Base-by-base conservation (phyloP, 2,797 vertebrate genomes). In the Melanotaenia boesemani region DNA sequence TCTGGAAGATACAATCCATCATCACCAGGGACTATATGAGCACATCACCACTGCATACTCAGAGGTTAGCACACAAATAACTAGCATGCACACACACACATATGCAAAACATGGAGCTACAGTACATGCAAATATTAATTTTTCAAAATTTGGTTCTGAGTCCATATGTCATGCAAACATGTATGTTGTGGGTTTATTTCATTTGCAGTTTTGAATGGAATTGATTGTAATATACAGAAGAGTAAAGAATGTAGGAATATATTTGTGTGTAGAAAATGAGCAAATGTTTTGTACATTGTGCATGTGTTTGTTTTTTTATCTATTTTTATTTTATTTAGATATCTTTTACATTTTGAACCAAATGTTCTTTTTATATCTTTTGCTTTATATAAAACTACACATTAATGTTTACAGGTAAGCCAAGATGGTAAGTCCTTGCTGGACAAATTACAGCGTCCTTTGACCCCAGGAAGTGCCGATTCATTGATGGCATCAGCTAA, bases 21-120 rank as follows among this genome's bases (percentile, higher is more conserved):
- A 97, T 85, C 98, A 99, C 90, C 98, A 99, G 92, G 97, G 97
- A 15, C 94, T 99, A 46, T 99, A 99, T 34, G 98, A 99, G 74
- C 98, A 98, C 88, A 95, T 99, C 86, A 97, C 96, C 0, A 94
- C 96, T 0, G 98, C 97, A 6, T 99, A 99, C 67, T 97, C 98
- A 0, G 98, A 99, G 95, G 98, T 98, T 81, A 61, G 76, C 34
- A 5, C 8, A 52, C 55, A 32, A n/a, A 73, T 12, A 44, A 18
- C 18, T 62, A 39, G 39, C 15, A 56, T n/a, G 30, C 26, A 52
- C 22, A 56, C 18, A 22, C 22, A 58, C 50, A 26, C 6, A 2
- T 7, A 46, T 46, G 48, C 46, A 70, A 81, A 85, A 72, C 24
- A 66, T 24, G 61, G 39, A 61, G 4, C 1, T n/a, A 24, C 1